These are phyloP conservation scores for Andrena bicolor DNA, from an alignment of 2,888 invertebrate genomes.

Conservation along the genomic window DNA sequence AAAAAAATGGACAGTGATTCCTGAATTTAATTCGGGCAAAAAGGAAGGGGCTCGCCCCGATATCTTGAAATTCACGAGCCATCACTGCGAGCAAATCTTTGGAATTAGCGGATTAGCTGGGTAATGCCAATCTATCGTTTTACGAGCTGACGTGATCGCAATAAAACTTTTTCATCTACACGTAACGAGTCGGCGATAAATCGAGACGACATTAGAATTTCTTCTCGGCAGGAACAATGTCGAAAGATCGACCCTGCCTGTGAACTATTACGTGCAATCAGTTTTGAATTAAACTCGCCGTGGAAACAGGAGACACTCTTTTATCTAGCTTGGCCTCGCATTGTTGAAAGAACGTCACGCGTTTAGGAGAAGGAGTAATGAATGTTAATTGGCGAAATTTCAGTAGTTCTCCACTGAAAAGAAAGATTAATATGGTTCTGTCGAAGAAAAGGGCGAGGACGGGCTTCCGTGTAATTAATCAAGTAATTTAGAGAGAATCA, in stretches of 20 bases:
- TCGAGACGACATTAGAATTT: conserved; percentile 48
- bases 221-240: conserved; percentile 16
- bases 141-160: conserved; percentile 64
- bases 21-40: conserved; percentile 58
- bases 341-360: background rate
- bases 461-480: background rate
- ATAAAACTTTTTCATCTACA: conserved; percentile 59
- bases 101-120: conserved; percentile 63
- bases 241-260: background rate
- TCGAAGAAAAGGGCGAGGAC: background rate
- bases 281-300: conserved; percentile 18
- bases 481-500: background rate
- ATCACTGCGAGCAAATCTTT: conserved; percentile 60
- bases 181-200: conserved; percentile 45
- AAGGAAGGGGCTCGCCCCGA: conserved; percentile 31
- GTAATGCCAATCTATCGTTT: conserved; percentile 63
- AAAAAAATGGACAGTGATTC: conserved; percentile 43
- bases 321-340: conserved; percentile 4
- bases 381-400: conserved; percentile 27
- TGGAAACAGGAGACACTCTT: conserved; percentile 20
- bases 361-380: background rate
- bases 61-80: conserved; percentile 61
- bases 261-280: conserved; percentile 16
- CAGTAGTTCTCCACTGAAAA: background rate
- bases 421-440: background rate